Conservation (phyloP, 92 coral and sea anemone genomes). For the Porites cylindrica region DNA sequence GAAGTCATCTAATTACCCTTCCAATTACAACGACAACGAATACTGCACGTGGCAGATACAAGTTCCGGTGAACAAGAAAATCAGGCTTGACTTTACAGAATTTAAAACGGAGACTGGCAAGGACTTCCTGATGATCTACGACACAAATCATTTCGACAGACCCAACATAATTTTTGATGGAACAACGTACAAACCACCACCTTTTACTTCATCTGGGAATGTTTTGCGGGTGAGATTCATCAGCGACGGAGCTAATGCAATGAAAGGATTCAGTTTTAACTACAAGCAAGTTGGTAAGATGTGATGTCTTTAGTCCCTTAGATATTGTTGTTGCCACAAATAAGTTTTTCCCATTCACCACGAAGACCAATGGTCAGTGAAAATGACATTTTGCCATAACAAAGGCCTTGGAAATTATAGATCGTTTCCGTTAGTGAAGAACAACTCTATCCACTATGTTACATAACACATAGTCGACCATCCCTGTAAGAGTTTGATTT, state of each 20-base stretch:
- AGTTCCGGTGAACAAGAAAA: conserved; percentile 88
- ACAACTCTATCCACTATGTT: too few species aligned
- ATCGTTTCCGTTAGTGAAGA: too few species aligned
- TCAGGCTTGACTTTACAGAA: conserved; percentile 85
- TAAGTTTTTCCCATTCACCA: too few species aligned
- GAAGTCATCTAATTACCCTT: conserved; percentile 84
- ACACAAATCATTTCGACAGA: conserved; percentile 57
- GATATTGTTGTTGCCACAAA: neutral
- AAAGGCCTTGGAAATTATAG: too few species aligned
- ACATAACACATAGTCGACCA: too few species aligned
- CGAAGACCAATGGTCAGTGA: too few species aligned
- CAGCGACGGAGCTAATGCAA: conserved; percentile 73
- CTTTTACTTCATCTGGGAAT: conserved; percentile 92
- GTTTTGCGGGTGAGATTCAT: conserved; percentile 84
- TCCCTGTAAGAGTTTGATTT: too few species aligned
- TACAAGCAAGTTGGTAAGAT: conserved; percentile 92
- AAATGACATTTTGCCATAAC: too few species aligned
- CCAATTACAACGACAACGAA: conserved; percentile 74
- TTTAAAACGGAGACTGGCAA: conserved; percentile 83
- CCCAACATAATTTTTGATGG: conserved; percentile 80
- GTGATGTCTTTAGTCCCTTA: too few species aligned
- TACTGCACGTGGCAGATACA: conserved; percentile 97
- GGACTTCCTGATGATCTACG: conserved; percentile 78
- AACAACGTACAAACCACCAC: conserved; percentile 71
- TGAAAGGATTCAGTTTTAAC: conserved; percentile 78